Percentiles rank a stretch among this genome's conserved stretches.
Conservation (phyloP, 2,888 invertebrate species). For the Sphecodes monilicornis region DNA sequence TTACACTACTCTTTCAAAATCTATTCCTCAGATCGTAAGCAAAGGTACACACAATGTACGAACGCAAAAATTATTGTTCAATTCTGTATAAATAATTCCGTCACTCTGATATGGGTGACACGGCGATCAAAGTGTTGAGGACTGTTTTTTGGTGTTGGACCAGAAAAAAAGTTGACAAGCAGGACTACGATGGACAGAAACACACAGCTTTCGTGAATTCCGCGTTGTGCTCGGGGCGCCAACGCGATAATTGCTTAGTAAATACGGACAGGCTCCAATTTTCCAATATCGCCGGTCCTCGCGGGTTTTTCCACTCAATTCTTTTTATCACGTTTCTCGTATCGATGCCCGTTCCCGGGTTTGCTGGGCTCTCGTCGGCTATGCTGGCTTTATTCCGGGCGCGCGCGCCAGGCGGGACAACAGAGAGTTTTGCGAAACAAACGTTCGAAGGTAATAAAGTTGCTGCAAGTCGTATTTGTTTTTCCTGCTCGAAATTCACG, state of each 20-base stretch:
- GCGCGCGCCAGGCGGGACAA: background rate
- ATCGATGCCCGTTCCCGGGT: background rate
- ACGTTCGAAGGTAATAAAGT: background rate
- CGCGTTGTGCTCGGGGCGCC: background rate
- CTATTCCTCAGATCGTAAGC: too few relatives aligned
- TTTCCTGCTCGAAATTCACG: background rate
- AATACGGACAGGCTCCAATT: background rate
- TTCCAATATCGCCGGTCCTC: background rate
- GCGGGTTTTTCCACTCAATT: background rate
- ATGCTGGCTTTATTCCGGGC: background rate
- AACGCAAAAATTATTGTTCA: too few relatives aligned
- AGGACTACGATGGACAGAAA: too few relatives aligned
- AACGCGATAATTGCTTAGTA: background rate
- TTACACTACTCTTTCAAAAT: too few relatives aligned
- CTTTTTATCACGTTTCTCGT: background rate
- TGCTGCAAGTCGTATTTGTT: slow-evolving; percentile 21
- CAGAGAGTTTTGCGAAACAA: background rate
- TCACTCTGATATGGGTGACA: too few relatives aligned
- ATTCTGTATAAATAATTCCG: too few relatives aligned
- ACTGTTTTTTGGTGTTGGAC: too few relatives aligned
- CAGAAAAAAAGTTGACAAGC: background rate
- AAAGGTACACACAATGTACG: too few relatives aligned
- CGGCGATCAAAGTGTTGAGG: too few relatives aligned
- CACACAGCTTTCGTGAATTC: background rate
- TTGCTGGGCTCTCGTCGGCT: background rate